A percentile compares a stretch with the other conserved stretches of the same genome.
phyloP scores from a whole-genome alignment of 2,888 invertebrate species.

The Plebejus melissa region DNA sequence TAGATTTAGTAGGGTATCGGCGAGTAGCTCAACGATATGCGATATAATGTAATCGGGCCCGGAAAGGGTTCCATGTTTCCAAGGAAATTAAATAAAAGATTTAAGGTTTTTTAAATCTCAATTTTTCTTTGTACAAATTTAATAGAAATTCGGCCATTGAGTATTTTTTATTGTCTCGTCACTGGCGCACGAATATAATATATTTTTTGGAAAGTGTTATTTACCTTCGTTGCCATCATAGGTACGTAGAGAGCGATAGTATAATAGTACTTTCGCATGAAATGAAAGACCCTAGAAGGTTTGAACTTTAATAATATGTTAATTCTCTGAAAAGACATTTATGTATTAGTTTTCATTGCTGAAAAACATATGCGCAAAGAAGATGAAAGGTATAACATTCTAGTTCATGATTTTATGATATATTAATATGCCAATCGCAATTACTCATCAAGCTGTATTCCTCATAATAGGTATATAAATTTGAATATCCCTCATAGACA shows the following conservation, averaged over 20 bases:
- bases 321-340: too few relatives aligned
- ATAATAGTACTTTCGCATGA: too few relatives aligned
- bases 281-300: too few relatives aligned
- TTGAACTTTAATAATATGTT: too few relatives aligned
- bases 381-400: too few relatives aligned
- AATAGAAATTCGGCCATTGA: not conserved
- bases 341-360: too few relatives aligned
- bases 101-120: not conserved
- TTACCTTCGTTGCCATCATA: too few relatives aligned
- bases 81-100: conserved; percentile 17
- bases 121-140: not conserved
- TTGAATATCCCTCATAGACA: conserved; percentile 22
- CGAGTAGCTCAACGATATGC: not conserved
- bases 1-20: conserved; percentile 21
- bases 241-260: too few relatives aligned
- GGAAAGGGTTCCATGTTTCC: not conserved
- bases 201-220: too few relatives aligned
- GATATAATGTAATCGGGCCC: not conserved
- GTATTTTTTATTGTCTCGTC: not conserved
- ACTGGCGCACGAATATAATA: not conserved
- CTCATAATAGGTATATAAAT: not conserved
- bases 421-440: too few relatives aligned
- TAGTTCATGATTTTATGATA: too few relatives aligned
- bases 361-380: too few relatives aligned
- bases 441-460: not conserved